phyloP scores from a whole-genome alignment of 2,888 invertebrate species.

The Aleiodes testaceus region DNA sequence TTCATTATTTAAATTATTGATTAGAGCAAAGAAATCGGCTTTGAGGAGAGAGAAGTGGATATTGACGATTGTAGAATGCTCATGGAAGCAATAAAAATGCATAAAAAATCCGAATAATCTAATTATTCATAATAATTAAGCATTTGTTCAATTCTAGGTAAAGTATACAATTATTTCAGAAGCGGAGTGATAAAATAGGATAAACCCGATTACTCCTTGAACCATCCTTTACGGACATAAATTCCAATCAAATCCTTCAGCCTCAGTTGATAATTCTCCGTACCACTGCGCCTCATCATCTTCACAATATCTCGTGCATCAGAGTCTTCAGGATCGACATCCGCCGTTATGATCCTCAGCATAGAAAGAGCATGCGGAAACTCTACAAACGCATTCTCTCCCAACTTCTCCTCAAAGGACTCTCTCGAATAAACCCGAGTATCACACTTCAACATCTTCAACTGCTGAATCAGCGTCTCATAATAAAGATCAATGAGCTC shows the following conservation, averaged over 20 bases:
- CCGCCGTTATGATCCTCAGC: slow-evolving; percentile 60
- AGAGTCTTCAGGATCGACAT: slow-evolving; percentile 49
- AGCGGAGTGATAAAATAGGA: too few relatives aligned
- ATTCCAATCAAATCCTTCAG: background rate
- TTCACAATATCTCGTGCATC: slow-evolving; percentile 39
- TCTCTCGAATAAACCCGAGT: slow-evolving; percentile 57
- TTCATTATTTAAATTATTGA: background rate
- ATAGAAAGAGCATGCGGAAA: slow-evolving; percentile 62
- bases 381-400: slow-evolving; percentile 56
- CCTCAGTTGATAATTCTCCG: background rate
- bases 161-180: too few relatives aligned
- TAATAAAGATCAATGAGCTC: slow-evolving; percentile 75
- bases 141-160: too few relatives aligned
- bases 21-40: background rate
- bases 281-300: slow-evolving; percentile 2
- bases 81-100: too few relatives aligned
- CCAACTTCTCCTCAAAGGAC: slow-evolving; percentile 56
- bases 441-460: slow-evolving; percentile 71
- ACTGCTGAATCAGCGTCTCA: slow-evolving; percentile 71
- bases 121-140: too few relatives aligned
- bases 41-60: background rate
- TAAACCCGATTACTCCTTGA: background rate
- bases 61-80: background rate
- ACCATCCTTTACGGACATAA: background rate
- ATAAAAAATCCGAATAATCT: too few relatives aligned